A percentile compares a stretch with the other conserved stretches of the same genome.
Conservation (phyloP, 2,797 vertebrate species). For the Amazonetta brasiliensis region DNA sequence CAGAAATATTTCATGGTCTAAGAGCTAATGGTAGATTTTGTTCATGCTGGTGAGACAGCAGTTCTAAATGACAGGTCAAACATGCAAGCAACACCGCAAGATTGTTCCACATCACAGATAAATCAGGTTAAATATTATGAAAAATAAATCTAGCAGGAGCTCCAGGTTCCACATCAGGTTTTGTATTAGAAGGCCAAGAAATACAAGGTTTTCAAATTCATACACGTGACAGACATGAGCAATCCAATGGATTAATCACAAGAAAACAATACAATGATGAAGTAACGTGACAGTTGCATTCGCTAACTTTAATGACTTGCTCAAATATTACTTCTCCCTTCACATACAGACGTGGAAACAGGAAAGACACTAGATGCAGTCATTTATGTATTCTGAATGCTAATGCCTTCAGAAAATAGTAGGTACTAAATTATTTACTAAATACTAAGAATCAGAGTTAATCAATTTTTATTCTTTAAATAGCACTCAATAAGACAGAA, state of each 20-base stretch:
- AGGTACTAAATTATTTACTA: not conserved
- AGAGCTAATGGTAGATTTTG: conserved; percentile 14
- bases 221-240: not conserved
- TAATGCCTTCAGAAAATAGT: not conserved
- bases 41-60: conserved; percentile 8
- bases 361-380: not conserved
- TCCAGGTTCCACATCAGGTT: conserved; percentile 24
- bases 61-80: conserved; percentile 45
- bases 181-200: conserved; percentile 27
- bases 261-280: not conserved
- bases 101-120: conserved; percentile 9
- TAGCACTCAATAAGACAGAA: not conserved
- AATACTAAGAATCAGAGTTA: not conserved
- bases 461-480: not conserved
- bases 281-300: not conserved
- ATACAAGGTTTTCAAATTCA: not conserved
- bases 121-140: conserved; percentile 44
- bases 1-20: conserved; percentile 25
- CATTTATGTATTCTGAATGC: not conserved
- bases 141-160: conserved; percentile 23
- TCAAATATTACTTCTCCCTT: not conserved
- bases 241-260: not conserved
- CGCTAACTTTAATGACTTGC: not conserved
- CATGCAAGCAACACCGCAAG: not conserved
- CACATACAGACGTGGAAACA: not conserved